phyloP scores from a whole-genome alignment of 2,113 vertebrate species.

The Sylvia atricapilla region DNA sequence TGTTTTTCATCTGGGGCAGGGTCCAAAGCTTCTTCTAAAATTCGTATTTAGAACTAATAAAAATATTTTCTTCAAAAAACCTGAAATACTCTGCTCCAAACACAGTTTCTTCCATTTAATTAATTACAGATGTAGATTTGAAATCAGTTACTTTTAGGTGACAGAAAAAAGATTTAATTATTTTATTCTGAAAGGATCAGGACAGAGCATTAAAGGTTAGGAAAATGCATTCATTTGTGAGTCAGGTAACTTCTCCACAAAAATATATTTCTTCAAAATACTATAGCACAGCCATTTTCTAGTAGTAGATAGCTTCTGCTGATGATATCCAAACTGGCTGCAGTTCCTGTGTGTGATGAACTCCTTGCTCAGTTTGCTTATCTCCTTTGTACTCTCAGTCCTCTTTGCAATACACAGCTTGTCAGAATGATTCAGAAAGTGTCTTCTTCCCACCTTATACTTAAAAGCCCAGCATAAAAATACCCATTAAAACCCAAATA shows the following conservation, averaged over 20 bases:
- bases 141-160: not conserved
- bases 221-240: not conserved
- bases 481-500: not conserved
- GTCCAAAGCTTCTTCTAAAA: not conserved
- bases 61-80: not conserved
- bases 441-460: not conserved
- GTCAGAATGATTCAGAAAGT: conserved; percentile 5
- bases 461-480: not conserved
- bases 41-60: not conserved
- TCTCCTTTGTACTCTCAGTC: not conserved
- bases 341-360: not conserved
- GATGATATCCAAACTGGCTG: not conserved
- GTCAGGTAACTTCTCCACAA: not conserved
- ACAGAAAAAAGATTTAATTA: not conserved
- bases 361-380: not conserved
- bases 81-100: not conserved
- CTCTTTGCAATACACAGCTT: not conserved
- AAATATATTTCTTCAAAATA: not conserved
- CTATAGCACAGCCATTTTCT: not conserved
- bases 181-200: not conserved
- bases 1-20: not conserved
- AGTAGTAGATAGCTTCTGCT: not conserved
- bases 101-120: not conserved
- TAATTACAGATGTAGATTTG: not conserved
- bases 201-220: not conserved